phyloP scores from a whole-genome alignment of 2,797 vertebrate genomes.

The Microctenopoma lineatum region DNA sequence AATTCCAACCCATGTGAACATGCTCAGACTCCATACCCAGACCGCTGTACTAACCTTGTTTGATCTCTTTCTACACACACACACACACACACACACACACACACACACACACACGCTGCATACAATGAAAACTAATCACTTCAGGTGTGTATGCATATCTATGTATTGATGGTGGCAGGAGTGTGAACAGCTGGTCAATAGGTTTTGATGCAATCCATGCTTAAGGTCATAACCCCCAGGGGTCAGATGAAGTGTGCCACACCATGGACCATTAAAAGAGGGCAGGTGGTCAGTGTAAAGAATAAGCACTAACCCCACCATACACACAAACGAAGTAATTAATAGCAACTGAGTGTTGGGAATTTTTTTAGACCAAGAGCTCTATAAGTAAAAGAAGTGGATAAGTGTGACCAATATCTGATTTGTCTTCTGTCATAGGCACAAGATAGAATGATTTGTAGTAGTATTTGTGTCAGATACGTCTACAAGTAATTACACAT shows the following conservation, averaged over 20 bases:
- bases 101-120: neutral
- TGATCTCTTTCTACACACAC: neutral
- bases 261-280: constrained; percentile 19
- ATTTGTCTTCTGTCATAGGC: neutral
- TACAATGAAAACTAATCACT: constrained; percentile 3
- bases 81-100: neutral
- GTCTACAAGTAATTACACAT: neutral
- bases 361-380: neutral
- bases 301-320: constrained; percentile 1
- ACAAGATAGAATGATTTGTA: neutral
- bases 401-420: neutral
- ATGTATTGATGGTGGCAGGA: neutral
- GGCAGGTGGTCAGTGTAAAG: constrained; percentile 36
- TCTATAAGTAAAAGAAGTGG: neutral
- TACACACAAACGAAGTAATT: constrained; percentile 1
- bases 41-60: neutral
- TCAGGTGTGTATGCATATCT: neutral
- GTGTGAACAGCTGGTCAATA: constrained; percentile 55
- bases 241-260: constrained; percentile 63
- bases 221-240: constrained; percentile 41
- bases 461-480: too few relatives aligned
- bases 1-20: neutral
- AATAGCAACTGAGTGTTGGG: constrained; percentile 10
- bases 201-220: constrained; percentile 8
- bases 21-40: neutral